Conservation (phyloP, 2,888 invertebrate genomes). For the Platycheirus rosarum region DNA sequence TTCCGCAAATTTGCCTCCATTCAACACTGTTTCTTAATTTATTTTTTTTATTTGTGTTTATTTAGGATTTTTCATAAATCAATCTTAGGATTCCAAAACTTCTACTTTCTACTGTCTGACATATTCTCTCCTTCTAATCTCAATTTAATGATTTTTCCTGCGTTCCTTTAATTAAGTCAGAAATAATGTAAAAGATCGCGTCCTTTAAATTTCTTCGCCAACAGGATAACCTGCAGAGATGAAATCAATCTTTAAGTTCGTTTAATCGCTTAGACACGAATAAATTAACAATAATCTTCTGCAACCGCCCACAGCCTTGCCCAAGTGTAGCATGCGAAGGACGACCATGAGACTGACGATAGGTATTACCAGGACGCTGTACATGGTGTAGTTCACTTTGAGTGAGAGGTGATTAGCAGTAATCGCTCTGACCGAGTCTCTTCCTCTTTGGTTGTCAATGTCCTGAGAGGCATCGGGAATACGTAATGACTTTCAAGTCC, state of each 20-base stretch:
- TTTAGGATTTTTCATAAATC: conserved; percentile 41
- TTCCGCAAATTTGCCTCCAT: conserved; percentile 23
- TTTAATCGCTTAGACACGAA: conserved; percentile 11
- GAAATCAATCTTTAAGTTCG: conserved; percentile 35
- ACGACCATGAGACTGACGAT: conserved; percentile 15
- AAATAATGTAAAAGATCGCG: neutral
- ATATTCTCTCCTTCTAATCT: too few species aligned
- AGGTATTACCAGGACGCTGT: too few species aligned
- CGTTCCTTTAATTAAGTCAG: neutral
- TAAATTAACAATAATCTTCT: conserved; percentile 26
- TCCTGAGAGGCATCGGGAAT: conserved; percentile 37
- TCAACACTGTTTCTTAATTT: conserved; percentile 7
- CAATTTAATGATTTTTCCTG: neutral
- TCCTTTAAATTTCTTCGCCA: conserved; percentile 30
- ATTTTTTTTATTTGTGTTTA: conserved; percentile 33
- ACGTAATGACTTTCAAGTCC: conserved; percentile 58
- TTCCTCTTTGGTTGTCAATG: conserved; percentile 30
- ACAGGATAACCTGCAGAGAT: neutral
- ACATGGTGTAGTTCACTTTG: conserved; percentile 35
- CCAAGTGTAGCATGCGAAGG: conserved; percentile 16
- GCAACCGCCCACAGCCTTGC: neutral
- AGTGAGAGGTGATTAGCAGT: conserved; percentile 60
- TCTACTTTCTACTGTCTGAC: too few species aligned
- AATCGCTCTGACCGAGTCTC: conserved; percentile 55
- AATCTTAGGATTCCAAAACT: too few species aligned